Evolutionary conservation across 35 echinoderm and acorn worm species (phyloP), one percentile per base, ranked within the genome.

Genomic region (Apostichopus parvimensis): DNA sequence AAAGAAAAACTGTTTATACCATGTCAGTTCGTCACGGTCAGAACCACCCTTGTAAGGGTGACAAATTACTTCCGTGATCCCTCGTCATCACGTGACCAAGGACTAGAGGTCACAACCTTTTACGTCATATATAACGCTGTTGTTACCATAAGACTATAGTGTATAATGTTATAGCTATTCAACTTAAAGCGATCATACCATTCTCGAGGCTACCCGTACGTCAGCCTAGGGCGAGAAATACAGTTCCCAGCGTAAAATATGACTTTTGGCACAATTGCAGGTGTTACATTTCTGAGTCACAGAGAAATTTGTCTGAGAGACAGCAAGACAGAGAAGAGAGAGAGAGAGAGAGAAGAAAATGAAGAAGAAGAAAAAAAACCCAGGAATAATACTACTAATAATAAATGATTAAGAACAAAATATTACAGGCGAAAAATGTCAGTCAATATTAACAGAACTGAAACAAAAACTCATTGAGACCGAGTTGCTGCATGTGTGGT

Each of bases 391-490:
- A 68, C 18, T 14, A 14, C 11, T 14, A 68, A 18, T 75, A 75
- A 18, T 13, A 22, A 20, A 18, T 22, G 20, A 22, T 20, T 18
- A n/a, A 75, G 20, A n/a, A 68, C 4, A 75, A 75, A 75, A 75
- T 75, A 75, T 18, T 75, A 75, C 18, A 84, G 81, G 81, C 57
- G 21, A 55, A 59, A 84, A 58, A 84, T 24, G 81, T 84, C 81
- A 84, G 54, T 84, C 81, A 84, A 84, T 84, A 13, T 58, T 75
- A 45, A 11, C 28, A 84, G 81, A 84, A 84, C 81, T 84, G 81
- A 84, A 84, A 84, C 81, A 84, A 84, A 84, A 84, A 84, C 81
- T 84, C 54, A 84, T 84, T 84, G 81, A 56, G 81, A 59, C 81
- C 17, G 56, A 84, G 58, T 84, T 60, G 57, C 81, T 59, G 57